Base-by-base conservation (phyloP, 2,113 vertebrate species). In the Crotalus tigris region DNA sequence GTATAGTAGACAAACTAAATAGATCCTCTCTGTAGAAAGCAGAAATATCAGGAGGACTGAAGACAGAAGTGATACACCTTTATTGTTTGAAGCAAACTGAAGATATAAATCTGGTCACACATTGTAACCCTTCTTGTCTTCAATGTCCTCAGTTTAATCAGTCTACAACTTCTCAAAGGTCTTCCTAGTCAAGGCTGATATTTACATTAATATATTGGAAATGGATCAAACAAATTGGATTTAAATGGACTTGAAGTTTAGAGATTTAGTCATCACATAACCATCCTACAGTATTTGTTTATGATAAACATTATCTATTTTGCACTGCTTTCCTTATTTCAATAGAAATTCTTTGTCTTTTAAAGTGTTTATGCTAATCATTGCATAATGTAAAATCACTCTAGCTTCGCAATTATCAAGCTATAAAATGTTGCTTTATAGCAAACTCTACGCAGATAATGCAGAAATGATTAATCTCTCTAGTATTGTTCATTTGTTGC, bases 341-440 rank as follows among this genome's bases (percentile, higher is more conserved):
- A 96, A 91, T 58, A 95, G 24, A 13, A 92, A 95, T 97, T 96
- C 94, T 96, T 97, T 93, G 95, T 96, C 93, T 95, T 94, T 92
- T 96, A 95, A 97, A 97, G 94, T 95, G 94, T 96, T 97, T 97
- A 97, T 98, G 96, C 92, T 97, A 97, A 98, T 97, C 93, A 96
- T 90, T 89, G 95, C 90, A 95, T 96, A 97, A 97, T 94, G 86
- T 96, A 95, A 91, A 97, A 97, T 97, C 95, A 96, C 89, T 96
- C 94, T 95, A 96, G 96, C 95, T 93, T 96, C 95, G 94, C 94
- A 97, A 97, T 98, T 97, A 97, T 97, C 95, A 96, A 97, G 94
- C 95, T 97, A 95, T 91, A 97, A 96, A 97, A 96, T 95, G 94
- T 93, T 97, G 93, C 94, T 97, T 97, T 97, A 96, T 91, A 96